Evolutionary conservation across 2,113 vertebrate species (phyloP), one percentile per base, ranked within the genome.

Genomic region (Callipepla squamata): DNA sequence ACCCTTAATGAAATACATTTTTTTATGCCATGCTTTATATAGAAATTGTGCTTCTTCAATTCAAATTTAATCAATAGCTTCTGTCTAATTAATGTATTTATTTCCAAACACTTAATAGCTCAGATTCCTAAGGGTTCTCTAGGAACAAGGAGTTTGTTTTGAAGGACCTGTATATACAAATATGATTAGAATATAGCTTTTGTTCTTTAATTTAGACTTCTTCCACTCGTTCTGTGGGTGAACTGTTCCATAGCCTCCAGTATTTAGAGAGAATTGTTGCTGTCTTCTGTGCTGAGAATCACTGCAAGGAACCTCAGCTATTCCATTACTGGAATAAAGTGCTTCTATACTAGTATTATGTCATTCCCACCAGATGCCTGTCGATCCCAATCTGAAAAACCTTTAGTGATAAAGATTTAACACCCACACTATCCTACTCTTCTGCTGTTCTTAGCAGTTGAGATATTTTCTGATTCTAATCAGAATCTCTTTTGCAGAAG

Each of bases 361-460:
- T 88, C 83, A 90, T 44, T 96, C 47, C 51, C 80, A 92, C 90
- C 90, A 96, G 95, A 96, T 80, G 88, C 73, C 82, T 94, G 92
- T 94, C 76, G 76, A 94, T 96, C 82, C 76, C 72, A 73, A 88
- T 95, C 93, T 86, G 80, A 93, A 93, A 95, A 95, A 92, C 91
- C 96, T 96, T 90, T 65, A 88, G 61, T 47, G 1, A 36, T 48
- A 65, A 94, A 80, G 88, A 94, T 80, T 94, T 92, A 38, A 94
- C 95, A 93, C 93, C 95, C 92, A 96, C 93, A 90, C 90, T 94
- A 90, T 93, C 96, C 92, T 90, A 96, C 96, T 92, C 85, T 96
- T 95, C 90, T 95, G 82, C 93, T 95, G 95, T 96, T 96, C 88
- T 90, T 93, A 80, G 65, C 80, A 93, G 80, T 47, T 75, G 55